These are phyloP conservation scores for Eumeta japonica DNA, from an alignment of 1,140 invertebrate species.

Conservation along the genomic window DNA sequence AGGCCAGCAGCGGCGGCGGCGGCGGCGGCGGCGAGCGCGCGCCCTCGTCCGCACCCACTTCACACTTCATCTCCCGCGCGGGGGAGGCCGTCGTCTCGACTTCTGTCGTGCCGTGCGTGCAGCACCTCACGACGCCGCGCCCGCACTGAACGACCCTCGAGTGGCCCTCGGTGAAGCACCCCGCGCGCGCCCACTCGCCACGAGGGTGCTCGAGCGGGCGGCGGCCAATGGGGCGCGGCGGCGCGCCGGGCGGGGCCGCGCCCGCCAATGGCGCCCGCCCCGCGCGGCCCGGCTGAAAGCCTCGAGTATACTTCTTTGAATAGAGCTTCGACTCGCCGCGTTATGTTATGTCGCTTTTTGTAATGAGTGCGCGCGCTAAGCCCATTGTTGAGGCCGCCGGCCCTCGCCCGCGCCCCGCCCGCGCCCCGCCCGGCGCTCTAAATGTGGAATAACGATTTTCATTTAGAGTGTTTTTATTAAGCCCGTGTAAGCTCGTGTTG, in stretches of 20 bases:
- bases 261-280: constrained; percentile 43
- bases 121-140: constrained; percentile 43
- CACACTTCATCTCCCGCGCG: constrained; percentile 51
- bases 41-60: constrained; percentile 42
- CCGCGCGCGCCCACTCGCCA: constrained; percentile 49
- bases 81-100: constrained; percentile 35
- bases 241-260: constrained; percentile 28
- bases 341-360: constrained; percentile 56
- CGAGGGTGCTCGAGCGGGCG: constrained; percentile 47
- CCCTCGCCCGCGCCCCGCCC: constrained; percentile 50
- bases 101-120: constrained; percentile 37
- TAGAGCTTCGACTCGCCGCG: constrained; percentile 51
- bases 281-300: constrained; percentile 48
- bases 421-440: constrained; percentile 51
- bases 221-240: constrained; percentile 26
- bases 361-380: constrained; percentile 56
- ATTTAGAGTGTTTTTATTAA: constrained; percentile 55
- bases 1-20: constrained; percentile 57
- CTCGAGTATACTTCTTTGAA: constrained; percentile 53
- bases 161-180: constrained; percentile 53
- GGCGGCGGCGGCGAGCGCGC: constrained; percentile 50
- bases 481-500: constrained; percentile 41
- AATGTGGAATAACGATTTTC: constrained; percentile 55
- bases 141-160: constrained; percentile 56
- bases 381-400: constrained; percentile 52